These are phyloP conservation scores for Stictocephala bisonia DNA, from an alignment of 2,888 invertebrate genomes.

Conservation along the genomic window DNA sequence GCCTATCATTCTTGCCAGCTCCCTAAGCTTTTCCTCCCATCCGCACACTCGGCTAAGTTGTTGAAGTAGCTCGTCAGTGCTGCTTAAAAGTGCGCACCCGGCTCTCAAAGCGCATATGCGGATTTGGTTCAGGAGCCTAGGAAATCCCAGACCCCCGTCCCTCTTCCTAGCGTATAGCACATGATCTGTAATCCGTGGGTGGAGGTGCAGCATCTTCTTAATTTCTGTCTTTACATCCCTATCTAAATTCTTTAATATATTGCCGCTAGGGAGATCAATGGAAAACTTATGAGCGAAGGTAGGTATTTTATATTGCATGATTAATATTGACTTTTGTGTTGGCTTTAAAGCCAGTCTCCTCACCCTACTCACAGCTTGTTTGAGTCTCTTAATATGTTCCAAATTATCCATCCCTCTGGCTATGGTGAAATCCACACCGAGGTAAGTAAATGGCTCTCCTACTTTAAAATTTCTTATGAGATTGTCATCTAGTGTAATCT, in stretches of 20 bases:
- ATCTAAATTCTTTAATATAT: not conserved
- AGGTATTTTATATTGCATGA: conserved; percentile 16
- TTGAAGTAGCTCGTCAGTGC: not conserved
- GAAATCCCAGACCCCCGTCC: conserved; percentile 16
- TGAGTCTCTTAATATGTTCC: not conserved
- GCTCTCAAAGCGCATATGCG: conserved; percentile 6
- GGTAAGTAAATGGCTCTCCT: too few species aligned
- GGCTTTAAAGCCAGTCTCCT: conserved; percentile 12
- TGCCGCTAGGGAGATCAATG: not conserved
- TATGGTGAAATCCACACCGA: not conserved
- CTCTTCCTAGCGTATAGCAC: not conserved
- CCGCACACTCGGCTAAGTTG: not conserved
- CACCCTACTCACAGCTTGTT: not conserved
- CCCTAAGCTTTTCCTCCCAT: not conserved
- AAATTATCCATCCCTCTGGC: not conserved
- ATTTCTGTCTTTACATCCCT: not conserved
- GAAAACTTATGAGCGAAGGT: conserved; percentile 8
- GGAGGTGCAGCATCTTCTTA: conserved; percentile 9
- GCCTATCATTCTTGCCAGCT: not conserved
- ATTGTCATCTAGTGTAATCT: not conserved
- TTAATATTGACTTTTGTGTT: conserved; percentile 2
- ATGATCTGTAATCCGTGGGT: not conserved
- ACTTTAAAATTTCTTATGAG: too few species aligned
- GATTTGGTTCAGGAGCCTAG: not conserved
- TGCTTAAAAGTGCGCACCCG: not conserved